Percentiles rank a stretch among this genome's conserved stretches.
These are phyloP conservation scores for Aphidius gifuensis DNA, from an alignment of 1,140 invertebrate genomes.

Conservation along the genomic window DNA sequence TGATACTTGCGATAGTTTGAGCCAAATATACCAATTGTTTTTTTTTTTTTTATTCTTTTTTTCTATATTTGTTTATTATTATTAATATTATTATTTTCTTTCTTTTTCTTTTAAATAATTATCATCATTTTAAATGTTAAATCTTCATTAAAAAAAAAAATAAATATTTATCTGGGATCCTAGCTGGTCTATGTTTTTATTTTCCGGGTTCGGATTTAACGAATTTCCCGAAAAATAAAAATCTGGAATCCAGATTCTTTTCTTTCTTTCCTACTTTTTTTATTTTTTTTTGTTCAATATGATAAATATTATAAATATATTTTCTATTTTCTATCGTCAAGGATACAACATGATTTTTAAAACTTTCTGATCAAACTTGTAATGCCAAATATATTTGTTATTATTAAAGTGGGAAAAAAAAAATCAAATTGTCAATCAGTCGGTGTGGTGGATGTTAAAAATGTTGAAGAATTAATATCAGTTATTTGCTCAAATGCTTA, in stretches of 20 bases:
- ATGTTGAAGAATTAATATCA: slow-evolving; percentile 16
- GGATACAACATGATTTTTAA: slow-evolving; percentile 13
- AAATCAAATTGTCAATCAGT: neutral
- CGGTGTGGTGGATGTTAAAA: neutral
- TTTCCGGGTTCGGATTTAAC: slow-evolving; percentile 17
- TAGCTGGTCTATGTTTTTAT: slow-evolving; percentile 33
- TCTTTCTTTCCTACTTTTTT: neutral
- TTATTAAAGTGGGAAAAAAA: slow-evolving; percentile 17
- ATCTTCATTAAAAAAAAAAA: too few species aligned
- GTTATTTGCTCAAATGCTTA: slow-evolving; percentile 27
- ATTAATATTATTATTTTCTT: neutral
- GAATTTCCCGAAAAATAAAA: slow-evolving; percentile 21
- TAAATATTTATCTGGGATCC: slow-evolving; percentile 18
- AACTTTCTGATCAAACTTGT: slow-evolving; percentile 30
- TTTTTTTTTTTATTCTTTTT: neutral
- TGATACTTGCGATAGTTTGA: neutral
- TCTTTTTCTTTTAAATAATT: neutral
- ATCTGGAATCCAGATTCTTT: slow-evolving; percentile 22
- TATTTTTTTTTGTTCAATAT: neutral
- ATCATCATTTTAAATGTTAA: neutral
- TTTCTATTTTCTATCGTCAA: neutral
- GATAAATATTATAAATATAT: neutral
- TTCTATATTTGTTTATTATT: neutral
- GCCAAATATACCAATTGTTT: slow-evolving; percentile 16
- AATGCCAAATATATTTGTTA: slow-evolving; percentile 41